Base-by-base conservation (phyloP, 2,888 invertebrate species). In the Polylopha cassiicola region DNA sequence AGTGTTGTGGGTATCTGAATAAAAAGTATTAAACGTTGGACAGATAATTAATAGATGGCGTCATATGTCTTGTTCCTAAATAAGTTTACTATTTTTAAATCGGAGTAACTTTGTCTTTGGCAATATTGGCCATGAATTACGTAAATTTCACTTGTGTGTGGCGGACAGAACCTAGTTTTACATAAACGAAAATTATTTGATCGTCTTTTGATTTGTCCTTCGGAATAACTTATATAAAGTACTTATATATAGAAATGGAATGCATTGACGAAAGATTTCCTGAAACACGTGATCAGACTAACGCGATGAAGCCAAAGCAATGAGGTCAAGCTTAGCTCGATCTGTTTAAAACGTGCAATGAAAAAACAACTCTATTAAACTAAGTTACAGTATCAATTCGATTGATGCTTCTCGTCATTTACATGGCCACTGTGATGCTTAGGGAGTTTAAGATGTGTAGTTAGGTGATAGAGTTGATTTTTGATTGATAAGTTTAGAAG, bases 271-370 rank as follows among this genome's bases (percentile, higher is more conserved):
- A 18, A 57, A 67, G 58, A 68, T 66, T 70, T 66, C 58, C 59
- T 54, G 45, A 34, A 52, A 59, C 57, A 67, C 62, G 65, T 64
- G 60, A 55, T 39, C 34, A 39, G 34, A 18, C 26, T 78, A 77
- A 78, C 74, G 70, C 73, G 75, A 78, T 77, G 78, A 76, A 69
- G 59, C 65, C 74, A 15, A 53, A 62, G 36, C 33, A 54, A 55
- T 55, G 59, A 69, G 69, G 68, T 53, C 70, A 47, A 43, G 47
- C 53, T 51, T 61, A 59, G 24, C 41, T 51, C 43, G 50, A 60
- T 58, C 52, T 54, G 38, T 56, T 52, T 51, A 52, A 41, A 0
- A 4, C 3, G 8, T 2, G 18, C 39, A 48, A 30, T 6, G 22
- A 4, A 34, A 18, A 31, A 13, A 5, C 8, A 28, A 36, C 26